A percentile compares a stretch with the other conserved stretches of the same genome.
phyloP scores from a whole-genome alignment of 1,140 invertebrate genomes.

The Zaprionus capensis region DNA sequence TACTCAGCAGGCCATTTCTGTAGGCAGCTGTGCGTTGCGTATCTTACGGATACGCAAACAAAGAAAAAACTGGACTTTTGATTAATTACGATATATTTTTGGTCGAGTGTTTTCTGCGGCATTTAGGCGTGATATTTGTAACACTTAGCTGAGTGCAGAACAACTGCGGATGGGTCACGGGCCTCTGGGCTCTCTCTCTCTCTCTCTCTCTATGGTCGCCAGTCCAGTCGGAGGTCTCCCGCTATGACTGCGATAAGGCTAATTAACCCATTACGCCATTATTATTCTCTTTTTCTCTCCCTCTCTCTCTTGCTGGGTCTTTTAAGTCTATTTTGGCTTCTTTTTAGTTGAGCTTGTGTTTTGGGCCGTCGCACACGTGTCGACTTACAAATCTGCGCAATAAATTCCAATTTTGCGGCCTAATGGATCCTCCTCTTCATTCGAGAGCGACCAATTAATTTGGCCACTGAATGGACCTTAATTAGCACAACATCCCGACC shows the following conservation, averaged over 20 bases:
- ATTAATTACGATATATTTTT: conserved; percentile 57
- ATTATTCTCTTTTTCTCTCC: conserved; percentile 51
- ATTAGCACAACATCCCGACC: conserved; percentile 52
- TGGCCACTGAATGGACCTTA: conserved; percentile 61
- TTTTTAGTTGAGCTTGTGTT: conserved; percentile 24
- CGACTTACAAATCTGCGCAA: conserved; percentile 77
- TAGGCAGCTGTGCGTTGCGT: conserved; percentile 61
- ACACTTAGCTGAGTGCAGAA: conserved; percentile 72
- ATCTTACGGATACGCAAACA: conserved; percentile 67
- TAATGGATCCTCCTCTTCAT: conserved; percentile 66
- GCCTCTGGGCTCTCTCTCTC: neutral
- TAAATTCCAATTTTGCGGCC: conserved; percentile 77
- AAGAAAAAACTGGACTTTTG: conserved; percentile 51
- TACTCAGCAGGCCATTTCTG: neutral
- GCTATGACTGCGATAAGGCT: conserved; percentile 64
- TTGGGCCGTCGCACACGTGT: conserved; percentile 66
- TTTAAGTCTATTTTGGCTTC: conserved; percentile 33
- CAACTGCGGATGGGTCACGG: conserved; percentile 13
- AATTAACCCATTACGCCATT: conserved; percentile 80
- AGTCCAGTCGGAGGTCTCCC: conserved; percentile 45
- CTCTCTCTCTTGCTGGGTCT: conserved; percentile 5
- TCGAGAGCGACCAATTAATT: conserved; percentile 66
- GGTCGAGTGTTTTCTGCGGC: conserved; percentile 40
- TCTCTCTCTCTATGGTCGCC: neutral
- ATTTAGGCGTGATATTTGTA: conserved; percentile 81